A percentile compares a stretch with the other conserved stretches of the same genome.
Evolutionary conservation across 2,888 invertebrate genomes (phyloP).

Genomic region (Nowickia ferox): DNA sequence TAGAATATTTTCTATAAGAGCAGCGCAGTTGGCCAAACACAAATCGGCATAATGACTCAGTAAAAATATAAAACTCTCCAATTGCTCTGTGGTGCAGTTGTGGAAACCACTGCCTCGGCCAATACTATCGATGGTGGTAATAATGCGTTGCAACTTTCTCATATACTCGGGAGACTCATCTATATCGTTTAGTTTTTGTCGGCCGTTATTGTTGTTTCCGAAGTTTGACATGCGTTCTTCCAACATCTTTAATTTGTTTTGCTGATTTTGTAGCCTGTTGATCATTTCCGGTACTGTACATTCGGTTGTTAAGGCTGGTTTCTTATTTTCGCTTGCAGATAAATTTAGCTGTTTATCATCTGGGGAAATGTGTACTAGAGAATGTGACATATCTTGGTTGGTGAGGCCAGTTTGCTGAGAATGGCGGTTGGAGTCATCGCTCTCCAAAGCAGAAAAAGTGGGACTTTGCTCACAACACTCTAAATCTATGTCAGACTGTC

Average conservation of each 20-base stretch:
- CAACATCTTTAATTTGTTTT: constrained; percentile 75
- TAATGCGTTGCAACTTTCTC: constrained; percentile 75
- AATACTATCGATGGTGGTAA: constrained; percentile 77
- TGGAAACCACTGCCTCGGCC: constrained; percentile 77
- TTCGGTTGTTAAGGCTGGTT: constrained; percentile 23
- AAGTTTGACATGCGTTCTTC: constrained; percentile 76
- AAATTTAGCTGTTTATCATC: constrained; percentile 53
- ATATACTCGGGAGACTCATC: constrained; percentile 73
- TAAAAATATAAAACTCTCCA: constrained; percentile 79
- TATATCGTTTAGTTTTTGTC: neutral
- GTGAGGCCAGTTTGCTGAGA: neutral
- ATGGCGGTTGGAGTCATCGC: constrained; percentile 41
- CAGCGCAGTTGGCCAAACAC: constrained; percentile 78
- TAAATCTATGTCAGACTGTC: constrained; percentile 79
- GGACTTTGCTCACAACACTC: constrained; percentile 74
- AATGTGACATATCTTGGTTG: constrained; percentile 74
- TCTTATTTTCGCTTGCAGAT: constrained; percentile 41
- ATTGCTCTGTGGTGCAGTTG: constrained; percentile 76
- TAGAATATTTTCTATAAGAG: constrained; percentile 78
- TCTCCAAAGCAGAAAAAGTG: constrained; percentile 74
- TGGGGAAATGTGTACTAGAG: constrained; percentile 78
- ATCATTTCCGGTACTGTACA: constrained; percentile 77
- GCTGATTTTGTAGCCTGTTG: constrained; percentile 76
- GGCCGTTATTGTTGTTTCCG: constrained; percentile 38
- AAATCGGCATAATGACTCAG: constrained; percentile 79